Percentiles rank a stretch among this genome's conserved stretches.
These are phyloP conservation scores for Carassius carassius DNA, from an alignment of 2,113 vertebrate species.

Conservation along the genomic window DNA sequence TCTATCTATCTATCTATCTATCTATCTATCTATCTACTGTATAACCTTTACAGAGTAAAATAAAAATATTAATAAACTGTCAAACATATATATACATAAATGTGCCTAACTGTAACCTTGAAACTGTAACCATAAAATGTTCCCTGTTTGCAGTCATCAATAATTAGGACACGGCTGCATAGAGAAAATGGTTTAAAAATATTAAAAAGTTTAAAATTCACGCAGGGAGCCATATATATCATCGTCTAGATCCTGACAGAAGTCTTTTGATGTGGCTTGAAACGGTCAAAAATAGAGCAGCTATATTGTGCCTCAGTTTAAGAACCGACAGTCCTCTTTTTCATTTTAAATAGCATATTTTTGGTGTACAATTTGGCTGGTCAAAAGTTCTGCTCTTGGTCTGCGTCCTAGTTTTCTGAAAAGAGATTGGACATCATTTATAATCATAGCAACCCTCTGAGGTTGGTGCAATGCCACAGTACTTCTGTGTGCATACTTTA, in stretches of 20 bases:
- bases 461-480: slow-evolving; percentile 51
- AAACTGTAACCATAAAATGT: not conserved
- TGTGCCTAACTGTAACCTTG: not conserved
- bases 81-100: too few relatives aligned
- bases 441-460: slow-evolving; percentile 57
- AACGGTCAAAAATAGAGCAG: not conserved
- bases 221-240: not conserved
- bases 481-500: slow-evolving; percentile 31
- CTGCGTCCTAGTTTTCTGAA: slow-evolving; percentile 52
- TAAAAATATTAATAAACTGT: not conserved
- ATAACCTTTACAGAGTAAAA: not conserved
- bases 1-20: too few relatives aligned
- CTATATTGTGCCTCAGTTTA: not conserved
- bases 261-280: not conserved
- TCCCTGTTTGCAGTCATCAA: not conserved
- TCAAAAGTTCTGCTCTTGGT: slow-evolving; percentile 37
- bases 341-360: slow-evolving; percentile 43
- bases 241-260: not conserved
- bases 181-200: not conserved
- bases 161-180: not conserved
- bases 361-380: slow-evolving; percentile 19
- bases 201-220: slow-evolving; percentile 14
- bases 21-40: too few relatives aligned
- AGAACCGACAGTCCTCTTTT: not conserved
- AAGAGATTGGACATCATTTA: slow-evolving; percentile 56